phyloP scores from a whole-genome alignment of 2,113 vertebrate species.

The Neolamprologus modestus region DNA sequence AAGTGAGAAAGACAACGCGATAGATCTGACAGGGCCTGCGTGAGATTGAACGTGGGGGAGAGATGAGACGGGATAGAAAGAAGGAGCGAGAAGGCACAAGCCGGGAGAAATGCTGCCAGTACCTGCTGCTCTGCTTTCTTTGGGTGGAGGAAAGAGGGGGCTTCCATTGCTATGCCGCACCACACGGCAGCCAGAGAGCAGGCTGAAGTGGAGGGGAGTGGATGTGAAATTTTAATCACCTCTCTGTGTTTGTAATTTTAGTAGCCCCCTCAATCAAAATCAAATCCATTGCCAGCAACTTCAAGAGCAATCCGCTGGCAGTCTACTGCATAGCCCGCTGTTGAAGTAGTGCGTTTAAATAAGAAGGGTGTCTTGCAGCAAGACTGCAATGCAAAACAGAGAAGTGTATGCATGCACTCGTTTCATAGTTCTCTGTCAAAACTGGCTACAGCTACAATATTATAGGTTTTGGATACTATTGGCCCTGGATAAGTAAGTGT shows the following conservation, averaged over 20 bases:
- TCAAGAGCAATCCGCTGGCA: background rate
- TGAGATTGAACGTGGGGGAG: conserved; percentile 13
- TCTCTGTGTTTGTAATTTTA: conserved; percentile 53
- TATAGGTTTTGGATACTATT: background rate
- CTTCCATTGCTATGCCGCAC: conserved; percentile 43
- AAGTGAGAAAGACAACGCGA: conserved; percentile 26
- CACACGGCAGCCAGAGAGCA: conserved; percentile 25
- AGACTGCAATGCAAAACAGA: background rate
- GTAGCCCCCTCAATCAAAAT: conserved; percentile 51
- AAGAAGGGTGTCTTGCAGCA: background rate
- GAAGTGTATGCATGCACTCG: background rate
- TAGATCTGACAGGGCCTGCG: conserved; percentile 31
- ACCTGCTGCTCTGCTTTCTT: conserved; percentile 8
- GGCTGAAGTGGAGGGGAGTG: conserved; percentile 46
- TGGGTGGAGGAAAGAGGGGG: background rate
- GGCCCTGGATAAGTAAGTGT: background rate
- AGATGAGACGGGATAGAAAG: background rate
- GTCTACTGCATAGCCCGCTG: background rate
- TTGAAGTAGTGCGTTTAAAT: background rate
- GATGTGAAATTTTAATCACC: conserved; percentile 61
- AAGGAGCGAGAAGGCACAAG: background rate
- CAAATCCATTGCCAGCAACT: conserved; percentile 17
- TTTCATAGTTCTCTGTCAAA: background rate
- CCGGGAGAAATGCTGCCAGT: conserved; percentile 12
- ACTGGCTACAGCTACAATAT: background rate